These are phyloP conservation scores for Cacoxenus indagator DNA, from an alignment of 2,888 invertebrate species.

Conservation along the genomic window DNA sequence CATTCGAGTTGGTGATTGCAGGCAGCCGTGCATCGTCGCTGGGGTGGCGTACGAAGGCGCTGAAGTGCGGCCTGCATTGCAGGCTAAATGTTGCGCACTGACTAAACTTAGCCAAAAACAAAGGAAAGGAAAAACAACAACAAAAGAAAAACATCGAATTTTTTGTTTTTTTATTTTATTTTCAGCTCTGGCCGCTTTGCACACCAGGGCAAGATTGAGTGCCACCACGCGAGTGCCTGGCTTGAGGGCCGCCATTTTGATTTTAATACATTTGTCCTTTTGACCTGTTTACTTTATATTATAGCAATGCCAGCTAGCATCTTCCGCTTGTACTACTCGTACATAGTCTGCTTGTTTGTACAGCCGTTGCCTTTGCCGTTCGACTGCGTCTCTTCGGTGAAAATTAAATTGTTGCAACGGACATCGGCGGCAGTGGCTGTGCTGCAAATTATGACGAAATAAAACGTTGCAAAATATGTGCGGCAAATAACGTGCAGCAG, in stretches of 20 bases:
- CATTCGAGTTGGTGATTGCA: neutral
- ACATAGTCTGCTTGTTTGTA: neutral
- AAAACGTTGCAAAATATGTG: neutral
- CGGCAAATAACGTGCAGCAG: neutral
- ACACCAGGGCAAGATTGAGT: too few species aligned
- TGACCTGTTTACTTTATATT: constrained; percentile 13
- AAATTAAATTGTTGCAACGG: constrained; percentile 53
- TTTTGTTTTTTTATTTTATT: too few species aligned
- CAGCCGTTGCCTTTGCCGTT: constrained; percentile 41
- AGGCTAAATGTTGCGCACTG: too few species aligned
- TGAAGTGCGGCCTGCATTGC: too few species aligned
- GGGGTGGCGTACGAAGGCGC: too few species aligned
- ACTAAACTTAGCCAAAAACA: too few species aligned
- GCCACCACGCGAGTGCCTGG: neutral
- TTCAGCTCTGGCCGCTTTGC: too few species aligned
- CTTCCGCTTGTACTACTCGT: neutral
- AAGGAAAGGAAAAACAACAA: too few species aligned
- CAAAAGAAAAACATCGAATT: too few species aligned
- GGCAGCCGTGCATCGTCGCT: too few species aligned
- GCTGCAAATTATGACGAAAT: constrained; percentile 10
- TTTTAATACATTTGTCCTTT: constrained; percentile 12
- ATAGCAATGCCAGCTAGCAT: neutral
- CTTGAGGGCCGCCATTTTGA: constrained; percentile 1
- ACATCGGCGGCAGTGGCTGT: constrained; percentile 9
- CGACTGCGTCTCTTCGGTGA: constrained; percentile 18